Evolutionary conservation across 2,888 invertebrate species (phyloP).

Genomic region (Ennomos erosarius): DNA sequence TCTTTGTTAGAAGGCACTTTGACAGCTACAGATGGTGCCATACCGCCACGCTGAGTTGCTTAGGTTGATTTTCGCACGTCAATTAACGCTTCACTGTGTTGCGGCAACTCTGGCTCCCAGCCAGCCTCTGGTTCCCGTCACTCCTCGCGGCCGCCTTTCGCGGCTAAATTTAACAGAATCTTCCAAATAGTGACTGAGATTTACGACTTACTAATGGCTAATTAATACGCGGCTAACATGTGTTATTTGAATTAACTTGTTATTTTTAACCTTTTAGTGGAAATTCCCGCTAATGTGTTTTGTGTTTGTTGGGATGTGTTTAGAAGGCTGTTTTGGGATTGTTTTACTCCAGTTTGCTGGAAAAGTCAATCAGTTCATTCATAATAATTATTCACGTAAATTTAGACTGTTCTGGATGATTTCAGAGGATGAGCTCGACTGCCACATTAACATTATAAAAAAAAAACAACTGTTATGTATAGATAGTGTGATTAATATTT

Average conservation of each 20-base stretch:
- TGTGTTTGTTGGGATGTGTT: no score
- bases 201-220: conserved; percentile 62
- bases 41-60: background rate
- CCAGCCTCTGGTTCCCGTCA: conserved; percentile 61
- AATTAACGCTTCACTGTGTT: conserved; percentile 3
- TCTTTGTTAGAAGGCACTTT: background rate
- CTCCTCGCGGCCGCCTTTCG: conserved; percentile 45
- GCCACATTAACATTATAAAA: no score
- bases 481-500: no score
- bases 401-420: no score
- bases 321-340: no score
- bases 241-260: conserved; percentile 43
- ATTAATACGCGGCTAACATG: conserved; percentile 56
- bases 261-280: conserved; percentile 38
- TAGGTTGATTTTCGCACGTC: conserved; percentile 17
- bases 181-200: conserved; percentile 52
- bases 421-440: no score
- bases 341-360: no score
- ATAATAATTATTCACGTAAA: no score
- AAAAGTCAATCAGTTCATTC: no score
- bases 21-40: background rate
- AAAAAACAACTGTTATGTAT: no score
- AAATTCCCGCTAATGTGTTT: conserved; percentile 14
- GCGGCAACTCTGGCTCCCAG: conserved; percentile 46
- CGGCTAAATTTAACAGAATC: conserved; percentile 54